phyloP scores from a whole-genome alignment of 2,888 invertebrate genomes.

The Sesia apiformis region DNA sequence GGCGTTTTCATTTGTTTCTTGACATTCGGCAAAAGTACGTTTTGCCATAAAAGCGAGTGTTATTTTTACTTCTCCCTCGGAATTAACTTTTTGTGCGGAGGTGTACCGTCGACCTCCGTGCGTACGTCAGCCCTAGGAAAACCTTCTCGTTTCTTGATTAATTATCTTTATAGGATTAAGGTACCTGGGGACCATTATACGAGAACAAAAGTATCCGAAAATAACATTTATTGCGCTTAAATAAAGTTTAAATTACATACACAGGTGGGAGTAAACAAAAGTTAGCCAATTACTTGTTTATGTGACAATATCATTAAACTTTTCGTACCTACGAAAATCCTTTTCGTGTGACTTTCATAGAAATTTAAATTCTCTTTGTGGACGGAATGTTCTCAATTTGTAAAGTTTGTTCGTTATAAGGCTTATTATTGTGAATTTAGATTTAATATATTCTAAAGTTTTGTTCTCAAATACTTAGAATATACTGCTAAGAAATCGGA shows the following conservation, averaged over 20 bases:
- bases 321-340: too few species aligned
- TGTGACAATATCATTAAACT: too few species aligned
- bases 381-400: too few species aligned
- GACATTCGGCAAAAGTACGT: constrained; percentile 9
- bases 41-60: constrained; percentile 15
- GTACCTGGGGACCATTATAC: not conserved
- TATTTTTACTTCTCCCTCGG: constrained; percentile 18
- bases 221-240: not conserved
- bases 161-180: constrained; percentile 13
- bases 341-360: too few species aligned
- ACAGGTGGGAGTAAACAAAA: too few species aligned
- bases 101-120: not conserved
- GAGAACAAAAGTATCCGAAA: not conserved
- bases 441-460: too few species aligned
- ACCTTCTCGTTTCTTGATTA: constrained; percentile 20
- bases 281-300: too few species aligned
- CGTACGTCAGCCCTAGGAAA: constrained; percentile 13
- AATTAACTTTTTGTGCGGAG: constrained; percentile 22
- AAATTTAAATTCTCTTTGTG: too few species aligned
- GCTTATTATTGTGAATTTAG: too few species aligned
- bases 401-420: too few species aligned
- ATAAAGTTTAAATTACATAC: not conserved
- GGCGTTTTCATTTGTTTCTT: constrained; percentile 5
- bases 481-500: too few species aligned
- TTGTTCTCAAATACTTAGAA: too few species aligned